Evolutionary conservation across 2,888 invertebrate genomes (phyloP).

Genomic region (Macrophya annulata): DNA sequence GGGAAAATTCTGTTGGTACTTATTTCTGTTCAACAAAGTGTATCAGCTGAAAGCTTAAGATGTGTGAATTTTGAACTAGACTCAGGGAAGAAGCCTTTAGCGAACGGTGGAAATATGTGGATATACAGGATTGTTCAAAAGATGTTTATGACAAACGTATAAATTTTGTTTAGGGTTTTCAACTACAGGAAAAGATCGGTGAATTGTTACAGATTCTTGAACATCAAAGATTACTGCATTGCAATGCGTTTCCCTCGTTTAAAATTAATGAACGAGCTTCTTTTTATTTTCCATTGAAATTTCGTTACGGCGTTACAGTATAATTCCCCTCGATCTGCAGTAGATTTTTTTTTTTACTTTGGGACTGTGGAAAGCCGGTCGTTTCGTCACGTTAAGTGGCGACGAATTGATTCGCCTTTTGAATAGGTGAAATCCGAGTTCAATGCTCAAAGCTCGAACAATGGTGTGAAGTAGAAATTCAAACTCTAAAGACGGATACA

Average conservation of each 20-base stretch:
- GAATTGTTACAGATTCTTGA: neutral
- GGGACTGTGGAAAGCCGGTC: neutral
- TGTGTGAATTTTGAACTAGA: neutral
- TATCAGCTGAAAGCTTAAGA: neutral
- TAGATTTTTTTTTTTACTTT: neutral
- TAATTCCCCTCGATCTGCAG: neutral
- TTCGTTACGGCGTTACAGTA: neutral
- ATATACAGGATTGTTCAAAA: neutral
- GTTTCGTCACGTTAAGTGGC: neutral
- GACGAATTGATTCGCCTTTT: neutral
- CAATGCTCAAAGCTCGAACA: neutral
- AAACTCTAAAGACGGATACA: neutral
- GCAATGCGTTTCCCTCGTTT: neutral
- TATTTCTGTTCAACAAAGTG: neutral
- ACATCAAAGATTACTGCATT: neutral
- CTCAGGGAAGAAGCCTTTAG: neutral
- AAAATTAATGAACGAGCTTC: neutral
- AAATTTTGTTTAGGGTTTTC: neutral
- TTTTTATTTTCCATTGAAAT: neutral
- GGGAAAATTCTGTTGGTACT: neutral
- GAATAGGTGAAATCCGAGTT: neutral
- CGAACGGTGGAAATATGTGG: neutral
- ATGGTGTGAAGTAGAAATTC: neutral
- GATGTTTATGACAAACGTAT: neutral
- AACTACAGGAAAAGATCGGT: neutral